These are phyloP conservation scores for Drusus annulatus DNA, from an alignment of 1,140 invertebrate species.

Conservation along the genomic window DNA sequence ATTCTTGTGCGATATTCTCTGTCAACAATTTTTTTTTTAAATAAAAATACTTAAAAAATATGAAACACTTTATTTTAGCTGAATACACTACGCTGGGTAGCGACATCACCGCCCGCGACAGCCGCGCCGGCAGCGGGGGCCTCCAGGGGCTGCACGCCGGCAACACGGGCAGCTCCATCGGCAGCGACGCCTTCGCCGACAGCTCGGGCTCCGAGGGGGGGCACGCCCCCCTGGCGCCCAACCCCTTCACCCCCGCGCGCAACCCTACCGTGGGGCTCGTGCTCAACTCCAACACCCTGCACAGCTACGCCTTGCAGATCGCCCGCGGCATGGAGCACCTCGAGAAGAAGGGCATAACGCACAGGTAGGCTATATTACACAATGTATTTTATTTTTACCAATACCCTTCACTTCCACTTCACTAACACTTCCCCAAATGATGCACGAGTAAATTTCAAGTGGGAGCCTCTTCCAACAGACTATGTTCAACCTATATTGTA, in stretches of 20 bases:
- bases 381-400: conserved; percentile 1
- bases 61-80: conserved; percentile 63
- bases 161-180: conserved; percentile 53
- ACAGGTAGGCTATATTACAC: conserved; percentile 69
- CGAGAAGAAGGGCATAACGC: conserved; percentile 77
- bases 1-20: too few species aligned
- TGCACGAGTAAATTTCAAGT: too few species aligned
- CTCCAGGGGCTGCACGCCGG: conserved; percentile 16
- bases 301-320: conserved; percentile 80
- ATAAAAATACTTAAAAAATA: too few species aligned
- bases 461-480: too few species aligned
- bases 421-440: too few species aligned
- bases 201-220: conserved; percentile 27
- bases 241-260: background rate
- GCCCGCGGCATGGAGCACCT: conserved; percentile 81
- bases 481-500: too few species aligned
- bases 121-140: conserved; percentile 21
- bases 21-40: too few species aligned
- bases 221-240: background rate
- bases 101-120: conserved; percentile 33
- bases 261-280: background rate
- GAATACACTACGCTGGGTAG: conserved; percentile 68
- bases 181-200: conserved; percentile 60
- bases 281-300: conserved; percentile 74
- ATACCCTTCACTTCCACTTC: too few species aligned